Conservation (phyloP, 2,113 vertebrate species). For the Rallus limicola region DNA sequence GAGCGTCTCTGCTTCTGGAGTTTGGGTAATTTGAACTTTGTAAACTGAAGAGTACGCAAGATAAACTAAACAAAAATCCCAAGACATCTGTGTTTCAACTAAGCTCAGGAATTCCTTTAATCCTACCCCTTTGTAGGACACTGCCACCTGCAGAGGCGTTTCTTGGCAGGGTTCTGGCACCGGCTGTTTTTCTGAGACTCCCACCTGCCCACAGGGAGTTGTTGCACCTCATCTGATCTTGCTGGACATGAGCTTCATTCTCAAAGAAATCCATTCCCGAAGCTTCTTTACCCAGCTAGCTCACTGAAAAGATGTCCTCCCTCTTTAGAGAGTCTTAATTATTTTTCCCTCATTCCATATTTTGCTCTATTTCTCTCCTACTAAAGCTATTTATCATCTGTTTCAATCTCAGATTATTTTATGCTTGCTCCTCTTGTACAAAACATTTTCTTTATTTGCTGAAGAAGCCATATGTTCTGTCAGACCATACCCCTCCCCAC, state of each 20-base stretch:
- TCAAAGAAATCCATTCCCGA: background rate
- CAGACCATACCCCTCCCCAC: background rate
- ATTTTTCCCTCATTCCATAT: background rate
- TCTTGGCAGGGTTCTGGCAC: slow-evolving; percentile 56
- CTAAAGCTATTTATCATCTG: background rate
- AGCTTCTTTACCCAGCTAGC: background rate
- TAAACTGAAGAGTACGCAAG: background rate
- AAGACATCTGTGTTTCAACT: slow-evolving; percentile 24
- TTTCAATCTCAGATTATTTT: background rate
- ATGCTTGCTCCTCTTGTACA: background rate
- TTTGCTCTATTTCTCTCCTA: background rate
- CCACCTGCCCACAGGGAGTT: background rate
- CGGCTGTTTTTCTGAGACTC: slow-evolving; percentile 28
- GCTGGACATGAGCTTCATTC: slow-evolving; percentile 15
- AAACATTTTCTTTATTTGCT: background rate
- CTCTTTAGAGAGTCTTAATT: background rate
- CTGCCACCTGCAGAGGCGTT: slow-evolving; percentile 27
- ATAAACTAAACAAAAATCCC: background rate
- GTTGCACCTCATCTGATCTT: slow-evolving; percentile 11
- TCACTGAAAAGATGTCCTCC: background rate
- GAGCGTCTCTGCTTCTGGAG: background rate
- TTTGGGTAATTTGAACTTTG: background rate
- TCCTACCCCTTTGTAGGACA: background rate
- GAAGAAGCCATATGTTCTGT: background rate
- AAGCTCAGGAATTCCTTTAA: slow-evolving; percentile 35